Percentiles rank a stretch among this genome's conserved stretches.
These are phyloP conservation scores for Metaphire vulgaris DNA, from an alignment of 1,140 invertebrate genomes.

Conservation along the genomic window DNA sequence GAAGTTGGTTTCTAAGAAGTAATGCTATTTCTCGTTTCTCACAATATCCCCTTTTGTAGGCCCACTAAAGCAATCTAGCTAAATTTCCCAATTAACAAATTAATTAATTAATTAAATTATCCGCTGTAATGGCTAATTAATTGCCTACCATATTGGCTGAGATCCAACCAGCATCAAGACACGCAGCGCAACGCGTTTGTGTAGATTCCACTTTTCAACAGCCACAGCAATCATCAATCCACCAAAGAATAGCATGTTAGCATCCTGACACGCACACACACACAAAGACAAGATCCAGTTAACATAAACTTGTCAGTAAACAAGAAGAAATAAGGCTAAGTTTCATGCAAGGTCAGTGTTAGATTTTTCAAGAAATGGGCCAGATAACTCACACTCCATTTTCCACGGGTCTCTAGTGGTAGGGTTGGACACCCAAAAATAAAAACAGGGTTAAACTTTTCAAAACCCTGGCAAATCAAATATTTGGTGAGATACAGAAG, in stretches of 20 bases:
- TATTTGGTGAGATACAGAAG: no score
- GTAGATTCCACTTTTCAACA: conserved; percentile 76
- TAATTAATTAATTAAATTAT: no score
- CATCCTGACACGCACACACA: background rate
- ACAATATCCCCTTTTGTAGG: background rate
- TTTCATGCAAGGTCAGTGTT: no score
- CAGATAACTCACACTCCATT: background rate
- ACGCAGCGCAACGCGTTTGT: conserved; percentile 72
- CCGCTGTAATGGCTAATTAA: no score
- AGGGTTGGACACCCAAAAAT: background rate
- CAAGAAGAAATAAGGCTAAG: background rate
- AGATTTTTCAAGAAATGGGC: background rate
- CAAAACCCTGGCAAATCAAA: no score
- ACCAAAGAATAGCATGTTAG: conserved; percentile 71
- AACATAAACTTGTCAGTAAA: background rate
- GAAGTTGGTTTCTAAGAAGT: background rate
- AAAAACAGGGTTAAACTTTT: no score
- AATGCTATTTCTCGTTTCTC: background rate
- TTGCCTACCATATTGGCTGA: conserved; percentile 42
- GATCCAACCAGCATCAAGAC: conserved; percentile 69
- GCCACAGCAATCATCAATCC: conserved; percentile 73
- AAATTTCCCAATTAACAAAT: background rate
- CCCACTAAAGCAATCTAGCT: background rate
- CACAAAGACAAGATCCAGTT: background rate
- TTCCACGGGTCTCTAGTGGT: background rate